These are phyloP conservation scores for Pecten maximus DNA, from an alignment of 2,888 invertebrate species.

Conservation along the genomic window DNA sequence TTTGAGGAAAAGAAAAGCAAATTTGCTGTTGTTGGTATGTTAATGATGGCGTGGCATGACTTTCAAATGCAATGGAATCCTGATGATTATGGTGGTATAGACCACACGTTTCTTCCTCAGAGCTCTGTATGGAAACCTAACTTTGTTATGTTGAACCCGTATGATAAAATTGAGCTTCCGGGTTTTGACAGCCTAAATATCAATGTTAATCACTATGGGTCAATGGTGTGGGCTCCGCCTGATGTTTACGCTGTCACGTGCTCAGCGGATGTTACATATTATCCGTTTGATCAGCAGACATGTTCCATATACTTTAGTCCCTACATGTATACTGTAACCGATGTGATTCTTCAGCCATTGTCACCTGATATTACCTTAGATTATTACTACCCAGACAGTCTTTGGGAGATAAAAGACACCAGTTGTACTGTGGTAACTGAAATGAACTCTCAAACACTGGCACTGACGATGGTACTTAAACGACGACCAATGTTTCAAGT, in stretches of 20 bases:
- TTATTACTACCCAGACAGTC: background rate
- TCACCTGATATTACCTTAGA: background rate
- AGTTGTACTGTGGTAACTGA: background rate
- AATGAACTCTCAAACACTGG: background rate
- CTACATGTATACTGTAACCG: background rate
- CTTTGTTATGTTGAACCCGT: background rate
- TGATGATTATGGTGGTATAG: background rate
- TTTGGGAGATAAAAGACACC: background rate
- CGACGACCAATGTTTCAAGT: no score
- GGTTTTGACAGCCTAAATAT: background rate
- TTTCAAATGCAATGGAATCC: constrained; percentile 49
- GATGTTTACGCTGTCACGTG: background rate
- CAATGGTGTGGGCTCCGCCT: background rate
- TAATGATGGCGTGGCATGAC: constrained; percentile 45
- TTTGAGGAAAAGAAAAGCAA: constrained; percentile 53
- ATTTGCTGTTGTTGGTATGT: constrained; percentile 41
- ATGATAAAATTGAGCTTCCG: background rate
- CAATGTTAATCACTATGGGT: background rate
- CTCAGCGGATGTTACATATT: background rate
- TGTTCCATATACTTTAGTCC: background rate
- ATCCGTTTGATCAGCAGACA: constrained; percentile 29
- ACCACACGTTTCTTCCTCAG: background rate
- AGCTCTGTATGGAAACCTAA: background rate
- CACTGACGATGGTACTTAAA: background rate
- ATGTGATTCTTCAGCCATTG: background rate